A percentile compares a stretch with the other conserved stretches of the same genome.
phyloP scores from a whole-genome alignment of 30 jellyfish, hydroid and myxozoan genomes.

The Aurelia coerulea region DNA sequence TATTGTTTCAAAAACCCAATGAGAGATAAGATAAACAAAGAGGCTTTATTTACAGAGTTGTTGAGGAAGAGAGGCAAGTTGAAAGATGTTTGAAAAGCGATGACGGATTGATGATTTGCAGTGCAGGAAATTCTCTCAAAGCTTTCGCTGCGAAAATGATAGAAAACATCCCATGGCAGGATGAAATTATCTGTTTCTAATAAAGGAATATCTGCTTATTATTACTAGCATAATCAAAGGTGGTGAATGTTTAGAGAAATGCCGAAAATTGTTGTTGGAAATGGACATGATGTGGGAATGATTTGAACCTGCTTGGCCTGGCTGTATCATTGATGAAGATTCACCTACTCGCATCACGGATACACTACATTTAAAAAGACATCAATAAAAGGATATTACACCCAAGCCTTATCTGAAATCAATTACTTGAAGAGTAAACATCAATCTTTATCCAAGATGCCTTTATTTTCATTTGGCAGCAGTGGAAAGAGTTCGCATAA shows the following conservation, averaged over 20 bases:
- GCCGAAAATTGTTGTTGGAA: background rate
- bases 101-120: conserved; percentile 40
- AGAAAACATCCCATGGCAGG: conserved; percentile 31
- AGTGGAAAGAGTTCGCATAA: conserved; percentile 48
- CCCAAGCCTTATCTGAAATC: too few species aligned
- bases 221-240: background rate
- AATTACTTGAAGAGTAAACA: too few species aligned
- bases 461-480: conserved; percentile 73
- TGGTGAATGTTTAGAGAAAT: background rate
- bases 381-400: too few species aligned
- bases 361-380: too few species aligned
- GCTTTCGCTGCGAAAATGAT: conserved; percentile 23
- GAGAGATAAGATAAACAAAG: conserved; percentile 31
- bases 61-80: conserved; percentile 28
- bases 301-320: too few species aligned
- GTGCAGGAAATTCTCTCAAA: background rate
- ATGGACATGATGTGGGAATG: background rate
- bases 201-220: background rate
- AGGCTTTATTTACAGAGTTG: conserved; percentile 28
- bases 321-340: too few species aligned
- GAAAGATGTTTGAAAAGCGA: conserved; percentile 55
- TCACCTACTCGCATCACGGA: too few species aligned
- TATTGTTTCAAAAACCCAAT: conserved; percentile 44
- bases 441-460: conserved; percentile 43
- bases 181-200: background rate